Evolutionary conservation across 2,888 invertebrate species (phyloP), one percentile per base, ranked within the genome.

Genomic region (Tillus elongatus): DNA sequence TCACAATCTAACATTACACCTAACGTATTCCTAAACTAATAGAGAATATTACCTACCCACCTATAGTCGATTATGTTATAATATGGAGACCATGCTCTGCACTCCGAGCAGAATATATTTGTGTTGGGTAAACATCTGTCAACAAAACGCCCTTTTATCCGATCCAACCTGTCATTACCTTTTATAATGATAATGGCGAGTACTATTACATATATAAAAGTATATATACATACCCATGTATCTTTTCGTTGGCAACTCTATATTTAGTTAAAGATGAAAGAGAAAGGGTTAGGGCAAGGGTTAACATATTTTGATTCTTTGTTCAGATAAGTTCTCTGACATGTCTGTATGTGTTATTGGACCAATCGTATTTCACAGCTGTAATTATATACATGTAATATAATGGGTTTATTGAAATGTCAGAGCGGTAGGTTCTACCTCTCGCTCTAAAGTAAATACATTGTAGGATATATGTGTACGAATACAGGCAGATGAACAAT

Each of bases 111-210:
- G 14, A 39, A 38, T 47, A 48, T 51, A 53, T 52, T 52, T 61
- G n/a, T n/a, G 59, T 61, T 59, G 60, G 55, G 53, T 57, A 64
- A 63, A 65, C 64, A 65, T 63, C 64, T 65, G 64, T 65, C 64
- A 65, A 65, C 61, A 64, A 53, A 61, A 61, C 64, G 53, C 64
- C 64, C 60, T 53, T 54, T 54, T 46, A 45, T 51, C 45, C 45
- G 49, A 43, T 8, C 24, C 51, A 63, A 63, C 63, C 61, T 59
- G 57, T 63, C 61, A 64, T 64, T 64, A 63, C 49, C 56, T 53
- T 55, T 58, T 60, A 55, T 56, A 49, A 58, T 57, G 52, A 54
- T 55, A 59, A 57, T 57, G 51, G 49, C 49, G 56, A 52, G 51
- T 56, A 51, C 49, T 53, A 55, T 59, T 59, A 55, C 56, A 38